Conservation (phyloP, 1,140 invertebrate species). For the Papilio polytes region DNA sequence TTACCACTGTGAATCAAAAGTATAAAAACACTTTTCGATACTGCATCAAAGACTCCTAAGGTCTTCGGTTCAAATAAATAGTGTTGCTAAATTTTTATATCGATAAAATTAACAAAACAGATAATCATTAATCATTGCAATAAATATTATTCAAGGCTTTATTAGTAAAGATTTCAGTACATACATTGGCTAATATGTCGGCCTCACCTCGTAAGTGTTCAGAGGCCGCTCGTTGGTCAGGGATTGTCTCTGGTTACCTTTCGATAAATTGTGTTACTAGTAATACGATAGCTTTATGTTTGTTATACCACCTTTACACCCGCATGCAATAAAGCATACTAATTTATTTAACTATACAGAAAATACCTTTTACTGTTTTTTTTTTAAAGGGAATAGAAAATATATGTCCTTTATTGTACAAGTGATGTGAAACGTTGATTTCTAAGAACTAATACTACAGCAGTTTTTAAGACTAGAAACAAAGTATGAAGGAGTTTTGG, state of each 20-base stretch:
- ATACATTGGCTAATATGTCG: constrained; percentile 18
- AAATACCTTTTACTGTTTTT: not conserved
- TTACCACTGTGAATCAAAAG: not conserved
- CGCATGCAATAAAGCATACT: constrained; percentile 13
- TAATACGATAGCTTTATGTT: constrained; percentile 40
- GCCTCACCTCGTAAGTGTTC: constrained; percentile 39
- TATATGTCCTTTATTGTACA: too few relatives aligned
- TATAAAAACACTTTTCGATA: not conserved
- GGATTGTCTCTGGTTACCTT: constrained; percentile 54
- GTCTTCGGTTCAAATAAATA: not conserved
- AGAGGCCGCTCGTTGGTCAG: constrained; percentile 61
- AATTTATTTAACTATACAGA: not conserved
- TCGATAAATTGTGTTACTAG: constrained; percentile 49
- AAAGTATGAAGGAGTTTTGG: too few relatives aligned
- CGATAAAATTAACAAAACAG: constrained; percentile 4
- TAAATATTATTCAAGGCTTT: constrained; percentile 14
- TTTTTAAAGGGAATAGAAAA: too few relatives aligned
- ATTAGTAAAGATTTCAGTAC: constrained; percentile 18
- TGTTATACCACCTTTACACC: constrained; percentile 3
- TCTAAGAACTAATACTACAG: too few relatives aligned
- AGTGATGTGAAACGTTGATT: too few relatives aligned
- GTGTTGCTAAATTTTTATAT: not conserved
- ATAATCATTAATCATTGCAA: constrained; percentile 21
- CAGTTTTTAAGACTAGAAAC: too few relatives aligned
- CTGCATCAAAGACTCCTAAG: not conserved